Percentiles rank a stretch among this genome's conserved stretches.
Evolutionary conservation across 2,113 vertebrate species (phyloP).

Genomic region (Psilopogon haemacephalus): DNA sequence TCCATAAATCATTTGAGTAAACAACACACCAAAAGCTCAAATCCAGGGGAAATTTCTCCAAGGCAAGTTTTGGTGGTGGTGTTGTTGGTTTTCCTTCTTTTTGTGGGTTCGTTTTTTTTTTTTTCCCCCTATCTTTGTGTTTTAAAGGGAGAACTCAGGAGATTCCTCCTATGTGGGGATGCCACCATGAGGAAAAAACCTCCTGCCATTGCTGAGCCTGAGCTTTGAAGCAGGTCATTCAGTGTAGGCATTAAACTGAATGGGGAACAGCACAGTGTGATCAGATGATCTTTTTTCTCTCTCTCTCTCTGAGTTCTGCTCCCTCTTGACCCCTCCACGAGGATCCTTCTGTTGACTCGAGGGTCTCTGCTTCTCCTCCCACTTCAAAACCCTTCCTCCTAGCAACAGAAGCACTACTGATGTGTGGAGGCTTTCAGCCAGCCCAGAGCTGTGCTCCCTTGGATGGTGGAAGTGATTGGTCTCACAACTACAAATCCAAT

Average conservation of each 20-base stretch:
- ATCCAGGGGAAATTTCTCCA: slow-evolving; percentile 59
- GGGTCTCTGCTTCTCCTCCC: slow-evolving; percentile 57
- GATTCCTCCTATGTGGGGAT: slow-evolving; percentile 29
- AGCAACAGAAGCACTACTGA: slow-evolving; percentile 67
- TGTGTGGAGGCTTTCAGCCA: slow-evolving; percentile 62
- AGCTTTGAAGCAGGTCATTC: slow-evolving; percentile 53
- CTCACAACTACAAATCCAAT: slow-evolving; percentile 74
- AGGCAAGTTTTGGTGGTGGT: background rate
- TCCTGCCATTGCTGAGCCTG: slow-evolving; percentile 45
- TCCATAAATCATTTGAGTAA: slow-evolving; percentile 70
- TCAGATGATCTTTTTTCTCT: slow-evolving; percentile 22
- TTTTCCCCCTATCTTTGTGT: slow-evolving; percentile 52
- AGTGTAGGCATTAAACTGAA: slow-evolving; percentile 39
- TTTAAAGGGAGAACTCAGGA: slow-evolving; percentile 42
- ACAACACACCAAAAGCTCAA: slow-evolving; percentile 61
- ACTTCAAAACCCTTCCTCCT: slow-evolving; percentile 62
- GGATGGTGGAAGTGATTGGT: slow-evolving; percentile 61
- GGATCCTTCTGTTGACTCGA: slow-evolving; percentile 61
- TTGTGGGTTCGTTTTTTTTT: background rate
- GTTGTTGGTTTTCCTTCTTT: too few relatives aligned
- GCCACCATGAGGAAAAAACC: slow-evolving; percentile 49
- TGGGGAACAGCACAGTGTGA: slow-evolving; percentile 25
- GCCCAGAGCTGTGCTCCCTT: slow-evolving; percentile 60
- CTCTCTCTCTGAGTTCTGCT: slow-evolving; percentile 52
- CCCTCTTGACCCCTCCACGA: slow-evolving; percentile 61